These are phyloP conservation scores for Notechis scutatus DNA, from an alignment of 2,113 vertebrate genomes.

Conservation along the genomic window DNA sequence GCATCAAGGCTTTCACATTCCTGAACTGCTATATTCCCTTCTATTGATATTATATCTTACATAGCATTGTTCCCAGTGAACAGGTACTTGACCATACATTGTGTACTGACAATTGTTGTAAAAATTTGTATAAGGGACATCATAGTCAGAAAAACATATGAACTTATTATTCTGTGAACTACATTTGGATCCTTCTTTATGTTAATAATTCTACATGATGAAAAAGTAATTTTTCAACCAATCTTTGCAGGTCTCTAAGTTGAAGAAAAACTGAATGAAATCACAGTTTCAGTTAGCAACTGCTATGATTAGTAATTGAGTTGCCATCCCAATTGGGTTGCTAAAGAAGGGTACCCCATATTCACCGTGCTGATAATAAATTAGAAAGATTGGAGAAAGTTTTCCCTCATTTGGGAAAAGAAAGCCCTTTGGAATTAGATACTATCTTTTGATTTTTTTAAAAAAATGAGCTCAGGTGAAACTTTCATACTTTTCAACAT, in stretches of 20 bases:
- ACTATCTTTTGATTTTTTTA: background rate
- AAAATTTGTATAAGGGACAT: too few relatives aligned
- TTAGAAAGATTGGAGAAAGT: background rate
- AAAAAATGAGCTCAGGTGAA: background rate
- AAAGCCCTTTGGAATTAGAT: background rate
- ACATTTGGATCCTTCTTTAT: background rate
- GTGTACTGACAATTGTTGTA: background rate
- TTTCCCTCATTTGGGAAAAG: too few relatives aligned
- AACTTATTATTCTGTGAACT: background rate
- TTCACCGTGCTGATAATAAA: background rate
- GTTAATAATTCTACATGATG: background rate
- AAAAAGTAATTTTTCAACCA: background rate
- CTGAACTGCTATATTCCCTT: too few relatives aligned
- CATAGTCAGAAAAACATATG: background rate
- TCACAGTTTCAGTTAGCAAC: background rate
- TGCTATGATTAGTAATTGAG: background rate
- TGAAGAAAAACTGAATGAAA: background rate
- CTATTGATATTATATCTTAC: background rate
- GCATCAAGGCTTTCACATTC: too few relatives aligned
- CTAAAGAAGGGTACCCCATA: background rate
- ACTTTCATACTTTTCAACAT: background rate
- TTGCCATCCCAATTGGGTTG: background rate
- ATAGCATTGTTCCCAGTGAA: background rate
- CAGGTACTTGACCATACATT: background rate
- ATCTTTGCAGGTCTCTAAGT: background rate